Conservation (phyloP, 2,797 vertebrate genomes). For the Pangasius sanitwongsei region DNA sequence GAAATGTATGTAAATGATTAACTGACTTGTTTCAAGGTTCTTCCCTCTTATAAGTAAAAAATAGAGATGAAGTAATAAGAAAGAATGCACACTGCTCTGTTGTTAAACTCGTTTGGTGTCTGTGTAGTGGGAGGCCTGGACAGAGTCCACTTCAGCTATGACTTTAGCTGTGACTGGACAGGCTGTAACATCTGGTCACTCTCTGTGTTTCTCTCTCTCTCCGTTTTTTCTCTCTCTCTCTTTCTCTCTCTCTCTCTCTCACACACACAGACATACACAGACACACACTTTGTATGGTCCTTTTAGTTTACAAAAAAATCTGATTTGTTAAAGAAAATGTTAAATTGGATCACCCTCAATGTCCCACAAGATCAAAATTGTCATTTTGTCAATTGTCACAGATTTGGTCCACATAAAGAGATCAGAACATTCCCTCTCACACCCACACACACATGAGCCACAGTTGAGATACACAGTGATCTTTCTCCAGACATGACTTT, state of each 20-base stretch:
- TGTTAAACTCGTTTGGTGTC: not conserved
- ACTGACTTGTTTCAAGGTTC: not conserved
- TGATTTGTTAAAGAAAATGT: not conserved
- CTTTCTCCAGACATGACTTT: conserved; percentile 34
- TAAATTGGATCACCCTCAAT: not conserved
- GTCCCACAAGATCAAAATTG: not conserved
- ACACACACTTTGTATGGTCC: not conserved
- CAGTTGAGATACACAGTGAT: conserved; percentile 22
- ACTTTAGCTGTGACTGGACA: not conserved
- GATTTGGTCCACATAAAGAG: not conserved
- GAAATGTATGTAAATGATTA: not conserved
- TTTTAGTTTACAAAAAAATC: not conserved
- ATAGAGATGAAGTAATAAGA: not conserved
- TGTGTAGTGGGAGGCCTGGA: not conserved
- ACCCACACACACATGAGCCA: not conserved
- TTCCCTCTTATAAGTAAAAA: not conserved
- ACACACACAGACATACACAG: not conserved
- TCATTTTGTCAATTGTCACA: too few species aligned
- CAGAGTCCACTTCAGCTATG: not conserved
- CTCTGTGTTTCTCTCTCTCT: not conserved
- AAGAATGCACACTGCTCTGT: not conserved
- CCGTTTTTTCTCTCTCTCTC: not conserved
- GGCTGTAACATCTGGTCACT: conserved; percentile 3
- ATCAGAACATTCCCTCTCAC: conserved; percentile 23
- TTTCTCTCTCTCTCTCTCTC: not conserved